Evolutionary conservation across 1,140 invertebrate genomes (phyloP).

Genomic region (Bombus fervidus): DNA sequence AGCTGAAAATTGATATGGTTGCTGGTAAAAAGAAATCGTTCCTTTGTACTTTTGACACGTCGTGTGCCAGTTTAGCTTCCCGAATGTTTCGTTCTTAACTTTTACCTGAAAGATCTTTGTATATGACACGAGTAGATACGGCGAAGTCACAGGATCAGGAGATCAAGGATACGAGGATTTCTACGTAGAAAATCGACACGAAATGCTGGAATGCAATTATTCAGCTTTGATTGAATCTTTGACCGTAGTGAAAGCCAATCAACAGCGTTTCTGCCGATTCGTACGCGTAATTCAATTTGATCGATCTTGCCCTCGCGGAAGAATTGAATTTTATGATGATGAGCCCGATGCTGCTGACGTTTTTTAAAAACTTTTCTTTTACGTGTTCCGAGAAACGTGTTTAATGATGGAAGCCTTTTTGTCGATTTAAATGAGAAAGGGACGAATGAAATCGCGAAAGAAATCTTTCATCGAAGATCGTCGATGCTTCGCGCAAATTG

Average conservation of each 20-base stretch:
- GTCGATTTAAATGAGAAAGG: background rate
- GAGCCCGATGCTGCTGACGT: background rate
- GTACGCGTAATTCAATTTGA: background rate
- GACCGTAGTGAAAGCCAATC: background rate
- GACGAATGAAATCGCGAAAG: background rate
- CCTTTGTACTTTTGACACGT: no score
- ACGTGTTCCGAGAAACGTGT: background rate
- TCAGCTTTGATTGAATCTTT: conserved; percentile 4
- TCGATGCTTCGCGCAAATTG: background rate
- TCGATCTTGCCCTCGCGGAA: background rate
- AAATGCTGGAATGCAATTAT: conserved; percentile 6
- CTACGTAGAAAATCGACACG: background rate
- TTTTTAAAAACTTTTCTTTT: background rate
- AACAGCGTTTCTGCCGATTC: background rate
- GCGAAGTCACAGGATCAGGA: background rate
- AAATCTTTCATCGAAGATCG: background rate
- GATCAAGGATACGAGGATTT: background rate
- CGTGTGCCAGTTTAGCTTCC: no score
- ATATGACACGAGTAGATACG: background rate
- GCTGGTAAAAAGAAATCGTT: no score
- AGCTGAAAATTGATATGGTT: no score
- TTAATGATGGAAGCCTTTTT: background rate
- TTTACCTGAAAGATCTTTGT: background rate
- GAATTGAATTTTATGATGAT: background rate
- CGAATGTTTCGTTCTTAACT: background rate